Percentiles rank a stretch among this genome's conserved stretches.
Conservation (phyloP, 1,140 invertebrate species). For the Musca domestica region DNA sequence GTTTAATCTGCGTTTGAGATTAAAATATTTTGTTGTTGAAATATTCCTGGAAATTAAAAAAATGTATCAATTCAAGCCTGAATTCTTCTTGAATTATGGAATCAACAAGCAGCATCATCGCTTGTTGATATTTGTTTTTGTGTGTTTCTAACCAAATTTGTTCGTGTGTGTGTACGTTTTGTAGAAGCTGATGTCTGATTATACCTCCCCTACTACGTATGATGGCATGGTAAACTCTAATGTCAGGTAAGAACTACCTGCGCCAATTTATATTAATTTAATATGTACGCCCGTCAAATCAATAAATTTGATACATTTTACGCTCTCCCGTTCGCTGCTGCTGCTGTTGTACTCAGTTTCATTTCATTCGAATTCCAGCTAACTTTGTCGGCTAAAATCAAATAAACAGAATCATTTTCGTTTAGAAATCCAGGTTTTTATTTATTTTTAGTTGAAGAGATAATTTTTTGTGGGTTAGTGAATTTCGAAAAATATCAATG, state of each 20-base stretch:
- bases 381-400: slow-evolving; percentile 25
- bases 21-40: no score
- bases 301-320: slow-evolving; percentile 31
- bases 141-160: no score
- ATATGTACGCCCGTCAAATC: slow-evolving; percentile 29
- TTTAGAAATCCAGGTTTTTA: slow-evolving; percentile 17
- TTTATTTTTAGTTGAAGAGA: not conserved
- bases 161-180: no score
- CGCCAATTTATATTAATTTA: slow-evolving; percentile 32
- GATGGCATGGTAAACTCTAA: not conserved
- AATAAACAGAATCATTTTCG: slow-evolving; percentile 18
- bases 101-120: no score
- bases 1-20: no score
- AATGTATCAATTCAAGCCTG: no score
- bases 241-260: slow-evolving; percentile 23
- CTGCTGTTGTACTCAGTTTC: not conserved
- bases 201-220: not conserved
- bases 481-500: slow-evolving; percentile 16
- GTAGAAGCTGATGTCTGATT: not conserved
- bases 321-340: slow-evolving; percentile 2
- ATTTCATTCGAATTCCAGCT: not conserved
- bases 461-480: not conserved
- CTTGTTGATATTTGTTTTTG: no score
- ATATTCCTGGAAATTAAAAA: no score
- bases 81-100: no score